phyloP scores from a whole-genome alignment of 2,113 vertebrate genomes.

The Macaca mulatta region DNA sequence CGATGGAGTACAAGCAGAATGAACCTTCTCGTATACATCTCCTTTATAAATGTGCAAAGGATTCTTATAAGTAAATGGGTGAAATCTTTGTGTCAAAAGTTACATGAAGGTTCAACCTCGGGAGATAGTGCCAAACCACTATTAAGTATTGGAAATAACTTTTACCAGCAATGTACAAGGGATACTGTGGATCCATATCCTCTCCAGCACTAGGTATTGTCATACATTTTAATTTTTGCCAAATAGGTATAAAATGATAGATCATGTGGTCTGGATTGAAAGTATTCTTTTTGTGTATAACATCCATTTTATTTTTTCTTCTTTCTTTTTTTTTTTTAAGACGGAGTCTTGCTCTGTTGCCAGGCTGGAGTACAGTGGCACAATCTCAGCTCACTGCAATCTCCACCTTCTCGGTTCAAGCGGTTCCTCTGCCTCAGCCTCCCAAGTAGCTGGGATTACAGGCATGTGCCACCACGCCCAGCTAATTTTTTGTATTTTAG shows the following conservation, averaged over 20 bases:
- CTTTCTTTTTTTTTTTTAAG: too few species aligned
- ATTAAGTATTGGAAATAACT: not conserved
- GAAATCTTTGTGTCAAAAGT: not conserved
- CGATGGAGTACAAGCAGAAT: too few species aligned
- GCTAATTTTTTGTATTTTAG: too few species aligned
- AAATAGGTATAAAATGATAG: not conserved
- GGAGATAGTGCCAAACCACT: not conserved
- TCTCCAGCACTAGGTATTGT: not conserved
- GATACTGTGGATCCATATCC: not conserved
- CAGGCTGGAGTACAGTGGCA: too few species aligned
- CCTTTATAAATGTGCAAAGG: too few species aligned
- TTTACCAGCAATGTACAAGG: not conserved
- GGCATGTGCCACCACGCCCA: too few species aligned
- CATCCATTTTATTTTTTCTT: not conserved
- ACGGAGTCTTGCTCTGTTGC: too few species aligned
- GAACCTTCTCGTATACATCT: not conserved
- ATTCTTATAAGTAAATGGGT: too few species aligned
- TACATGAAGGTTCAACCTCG: not conserved
- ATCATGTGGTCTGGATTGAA: not conserved
- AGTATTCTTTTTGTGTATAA: not conserved
- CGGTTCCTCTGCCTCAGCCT: too few species aligned
- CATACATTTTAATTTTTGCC: not conserved
- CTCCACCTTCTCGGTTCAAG: too few species aligned
- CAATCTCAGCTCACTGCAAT: too few species aligned
- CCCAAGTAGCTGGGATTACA: too few species aligned